Conservation (phyloP, 2,113 vertebrate species). For the Equus quagga region DNA sequence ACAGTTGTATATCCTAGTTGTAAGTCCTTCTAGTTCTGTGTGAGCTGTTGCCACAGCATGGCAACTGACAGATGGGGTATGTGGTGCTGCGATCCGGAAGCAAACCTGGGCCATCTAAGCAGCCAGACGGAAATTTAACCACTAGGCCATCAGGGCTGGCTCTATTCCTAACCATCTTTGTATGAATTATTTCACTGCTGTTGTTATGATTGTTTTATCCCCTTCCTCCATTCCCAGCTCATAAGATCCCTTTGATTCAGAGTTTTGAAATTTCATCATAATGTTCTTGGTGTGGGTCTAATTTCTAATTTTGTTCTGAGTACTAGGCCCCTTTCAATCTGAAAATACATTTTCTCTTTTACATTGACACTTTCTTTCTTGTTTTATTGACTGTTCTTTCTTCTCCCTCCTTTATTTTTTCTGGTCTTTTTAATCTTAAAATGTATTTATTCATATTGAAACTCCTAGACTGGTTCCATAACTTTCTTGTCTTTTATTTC, state of each 20-base stretch:
- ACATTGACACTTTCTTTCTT: neutral
- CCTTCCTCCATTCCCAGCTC: neutral
- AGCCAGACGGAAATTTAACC: too few species aligned
- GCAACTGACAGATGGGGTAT: too few species aligned
- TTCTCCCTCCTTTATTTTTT: conserved; percentile 8
- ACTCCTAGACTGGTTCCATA: neutral
- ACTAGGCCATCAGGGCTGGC: too few species aligned
- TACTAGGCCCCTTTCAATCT: neutral
- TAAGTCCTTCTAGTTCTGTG: too few species aligned
- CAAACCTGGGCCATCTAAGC: too few species aligned
- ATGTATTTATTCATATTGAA: neutral
- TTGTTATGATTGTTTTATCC: neutral
- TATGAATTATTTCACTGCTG: neutral
- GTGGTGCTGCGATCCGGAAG: too few species aligned
- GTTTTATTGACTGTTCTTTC: neutral
- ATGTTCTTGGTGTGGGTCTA: neutral
- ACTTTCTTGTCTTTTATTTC: neutral
- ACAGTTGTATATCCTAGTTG: too few species aligned
- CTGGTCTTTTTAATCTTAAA: neutral
- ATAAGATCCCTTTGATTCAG: neutral
- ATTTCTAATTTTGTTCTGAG: neutral
- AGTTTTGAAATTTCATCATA: neutral
- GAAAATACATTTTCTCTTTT: neutral
- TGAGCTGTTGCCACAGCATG: too few species aligned
- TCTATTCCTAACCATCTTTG: neutral